Percentiles rank a stretch among this genome's conserved stretches.
These are phyloP conservation scores for Hestina assimilis DNA, from an alignment of 1,140 invertebrate genomes.

Conservation along the genomic window DNA sequence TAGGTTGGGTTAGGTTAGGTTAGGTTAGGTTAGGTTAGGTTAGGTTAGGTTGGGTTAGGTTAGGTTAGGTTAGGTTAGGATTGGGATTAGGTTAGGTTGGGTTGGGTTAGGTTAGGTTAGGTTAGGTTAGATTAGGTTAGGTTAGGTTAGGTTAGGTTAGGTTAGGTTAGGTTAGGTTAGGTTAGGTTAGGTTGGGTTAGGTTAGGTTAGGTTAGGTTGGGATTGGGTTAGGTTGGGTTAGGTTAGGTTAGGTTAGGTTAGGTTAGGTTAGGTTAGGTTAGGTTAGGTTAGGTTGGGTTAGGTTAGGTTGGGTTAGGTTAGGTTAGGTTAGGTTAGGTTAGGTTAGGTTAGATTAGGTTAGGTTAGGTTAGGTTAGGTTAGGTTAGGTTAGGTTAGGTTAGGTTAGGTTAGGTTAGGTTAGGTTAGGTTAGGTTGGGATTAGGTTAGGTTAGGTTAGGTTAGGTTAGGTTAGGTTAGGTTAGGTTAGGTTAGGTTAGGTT, in stretches of 20 bases:
- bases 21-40: conserved; percentile 12
- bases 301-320: conserved; percentile 11
- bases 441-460: conserved; percentile 12
- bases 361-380: conserved; percentile 12
- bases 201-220: conserved; percentile 12
- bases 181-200: conserved; percentile 11
- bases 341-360: conserved; percentile 11
- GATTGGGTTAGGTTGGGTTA: too few relatives aligned
- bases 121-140: conserved; percentile 11
- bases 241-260: conserved; percentile 12
- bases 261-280: conserved; percentile 12
- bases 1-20: conserved; percentile 10
- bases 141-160: conserved; percentile 12
- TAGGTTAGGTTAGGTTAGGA: conserved; percentile 12
- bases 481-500: conserved; percentile 12
- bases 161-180: conserved; percentile 12
- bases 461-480: conserved; percentile 12
- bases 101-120: conserved; percentile 11
- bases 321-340: conserved; percentile 12
- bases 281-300: conserved; percentile 11
- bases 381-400: conserved; percentile 12
- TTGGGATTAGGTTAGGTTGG: too few relatives aligned
- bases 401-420: conserved; percentile 12
- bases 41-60: conserved; percentile 10
- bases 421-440: too few relatives aligned